phyloP scores from a whole-genome alignment of 2,113 vertebrate genomes.

The Brachyhypopomus gauderio region DNA sequence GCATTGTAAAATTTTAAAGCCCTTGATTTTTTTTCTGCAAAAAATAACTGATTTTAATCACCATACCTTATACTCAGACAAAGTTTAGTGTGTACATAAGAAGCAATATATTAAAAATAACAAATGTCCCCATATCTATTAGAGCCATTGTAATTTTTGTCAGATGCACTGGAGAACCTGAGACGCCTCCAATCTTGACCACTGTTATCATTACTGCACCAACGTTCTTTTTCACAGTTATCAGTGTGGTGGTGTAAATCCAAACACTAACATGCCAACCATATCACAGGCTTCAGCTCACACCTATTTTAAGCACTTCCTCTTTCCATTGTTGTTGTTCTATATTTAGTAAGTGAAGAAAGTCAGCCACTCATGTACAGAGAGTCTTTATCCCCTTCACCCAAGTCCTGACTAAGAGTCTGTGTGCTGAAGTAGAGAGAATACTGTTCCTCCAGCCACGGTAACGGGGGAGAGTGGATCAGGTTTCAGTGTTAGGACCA shows the following conservation, averaged over 20 bases:
- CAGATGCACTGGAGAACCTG: background rate
- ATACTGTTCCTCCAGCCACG: constrained; percentile 41
- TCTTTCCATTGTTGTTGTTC: constrained; percentile 52
- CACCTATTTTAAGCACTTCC: constrained; percentile 14
- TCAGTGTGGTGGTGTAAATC: constrained; percentile 3
- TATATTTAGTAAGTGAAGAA: constrained; percentile 53
- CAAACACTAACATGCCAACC: constrained; percentile 18
- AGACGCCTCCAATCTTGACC: background rate
- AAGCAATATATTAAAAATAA: background rate
- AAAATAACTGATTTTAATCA: background rate
- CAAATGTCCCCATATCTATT: background rate
- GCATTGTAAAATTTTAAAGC: constrained; percentile 68
- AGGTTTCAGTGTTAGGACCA: constrained; percentile 45
- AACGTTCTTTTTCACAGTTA: background rate
- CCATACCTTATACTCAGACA: background rate
- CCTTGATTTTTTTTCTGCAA: constrained; percentile 63
- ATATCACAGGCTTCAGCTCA: constrained; percentile 15
- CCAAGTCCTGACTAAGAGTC: constrained; percentile 29
- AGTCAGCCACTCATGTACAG: constrained; percentile 39
- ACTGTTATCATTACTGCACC: background rate
- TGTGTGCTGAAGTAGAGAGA: constrained; percentile 47
- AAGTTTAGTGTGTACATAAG: background rate
- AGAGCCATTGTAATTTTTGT: background rate
- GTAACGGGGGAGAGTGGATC: constrained; percentile 36
- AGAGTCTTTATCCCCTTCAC: constrained; percentile 46